Base-by-base conservation (phyloP, 2,797 vertebrate species). In the Cirrhinus molitorella region DNA sequence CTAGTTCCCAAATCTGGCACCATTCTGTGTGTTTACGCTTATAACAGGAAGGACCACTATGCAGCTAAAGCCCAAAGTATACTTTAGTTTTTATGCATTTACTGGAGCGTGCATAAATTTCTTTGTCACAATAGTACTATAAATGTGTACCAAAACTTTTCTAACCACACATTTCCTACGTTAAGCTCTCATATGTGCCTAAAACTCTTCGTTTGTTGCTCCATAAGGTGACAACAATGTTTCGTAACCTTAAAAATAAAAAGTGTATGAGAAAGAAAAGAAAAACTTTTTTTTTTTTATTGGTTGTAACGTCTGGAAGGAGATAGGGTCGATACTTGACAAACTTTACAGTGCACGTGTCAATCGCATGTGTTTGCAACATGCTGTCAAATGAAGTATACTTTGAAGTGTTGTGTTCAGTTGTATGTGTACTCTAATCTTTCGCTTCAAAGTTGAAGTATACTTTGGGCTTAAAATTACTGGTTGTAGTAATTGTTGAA, bases 201-300 rank as follows among this genome's bases (percentile, higher is more conserved):
- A 21, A 12, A 5, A 10, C 4, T 1, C 23, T 70, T 16, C 3
- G 1, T 12, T 31, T 19, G 45, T 49, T 71, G 23, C 14, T 71
- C 16, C 45, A 19, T 14, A 49, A 28, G 23, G 4, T 71, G 68
- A 8, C 4, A 49, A 31, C 16, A 31, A 25, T 34, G 28, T 65
- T 34, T 28, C 5, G 23, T 9, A 28, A 16, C 17, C 2, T 1
- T 0, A 0, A 5, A 17, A 14, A 49, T 28, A 10, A 5, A 0
- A 17, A 57, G 8, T 61, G 57, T 3, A 37, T 40, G 34, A 40
- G 19, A 6, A 12, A 21, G 65, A 40, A n/a, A 19, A 66, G n/a
- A n/a, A n/a, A n/a, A n/a, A n/a, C n/a, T n/a, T n/a, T n/a, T n/a
- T n/a, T n/a, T n/a, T n/a, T n/a, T n/a, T n/a, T n/a, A n/a, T n/a